These are phyloP conservation scores for Tragelaphus eurycerus DNA, from an alignment of 2,797 vertebrate genomes.

Conservation along the genomic window DNA sequence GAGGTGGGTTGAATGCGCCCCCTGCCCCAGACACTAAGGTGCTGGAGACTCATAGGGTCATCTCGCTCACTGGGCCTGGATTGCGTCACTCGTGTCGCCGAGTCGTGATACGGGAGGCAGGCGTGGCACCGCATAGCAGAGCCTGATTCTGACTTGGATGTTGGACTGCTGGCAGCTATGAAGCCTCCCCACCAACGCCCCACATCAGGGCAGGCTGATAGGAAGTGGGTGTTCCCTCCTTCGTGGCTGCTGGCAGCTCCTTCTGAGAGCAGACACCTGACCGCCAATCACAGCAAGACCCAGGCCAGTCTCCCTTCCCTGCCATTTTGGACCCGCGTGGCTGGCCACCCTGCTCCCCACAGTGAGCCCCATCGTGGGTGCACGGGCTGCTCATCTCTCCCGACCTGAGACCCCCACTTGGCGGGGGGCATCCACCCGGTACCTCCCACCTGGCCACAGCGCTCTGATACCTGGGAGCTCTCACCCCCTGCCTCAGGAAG, in stretches of 20 bases:
- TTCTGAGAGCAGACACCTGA: not conserved
- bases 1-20: not conserved
- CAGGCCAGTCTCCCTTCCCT: not conserved
- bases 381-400: fast-evolving
- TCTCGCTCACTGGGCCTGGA: not conserved
- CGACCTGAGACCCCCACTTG: fast-evolving
- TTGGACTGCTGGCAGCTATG: not conserved
- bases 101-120: not conserved
- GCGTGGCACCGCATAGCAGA: fast-evolving
- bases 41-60: no score
- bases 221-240: not conserved
- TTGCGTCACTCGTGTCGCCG: fast-evolving
- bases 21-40: not conserved
- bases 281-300: not conserved
- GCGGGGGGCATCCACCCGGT: fast-evolving
- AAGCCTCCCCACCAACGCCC: not conserved
- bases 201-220: fast-evolving
- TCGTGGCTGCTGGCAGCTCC: not conserved
- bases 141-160: not conserved
- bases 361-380: not conserved
- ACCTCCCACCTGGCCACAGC: not conserved
- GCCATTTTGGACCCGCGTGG: no score
- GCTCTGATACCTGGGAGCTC: not conserved
- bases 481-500: not conserved
- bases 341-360: not conserved